These are phyloP conservation scores for Neomorphus geoffroyi DNA, from an alignment of 2,797 vertebrate species.

Conservation along the genomic window DNA sequence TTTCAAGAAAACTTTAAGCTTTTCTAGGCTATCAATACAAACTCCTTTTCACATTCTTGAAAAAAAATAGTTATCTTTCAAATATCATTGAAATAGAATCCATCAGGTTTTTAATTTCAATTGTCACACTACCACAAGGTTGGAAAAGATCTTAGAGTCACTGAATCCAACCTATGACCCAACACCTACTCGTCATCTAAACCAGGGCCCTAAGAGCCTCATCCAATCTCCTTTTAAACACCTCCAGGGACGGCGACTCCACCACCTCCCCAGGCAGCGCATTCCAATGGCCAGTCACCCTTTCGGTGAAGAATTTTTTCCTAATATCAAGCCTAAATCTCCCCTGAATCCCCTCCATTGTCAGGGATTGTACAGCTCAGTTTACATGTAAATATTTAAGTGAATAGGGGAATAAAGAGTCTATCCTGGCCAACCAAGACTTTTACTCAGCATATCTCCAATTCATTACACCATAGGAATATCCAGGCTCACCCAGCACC, in stretches of 20 bases:
- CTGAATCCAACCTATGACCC: no score
- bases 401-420: neutral
- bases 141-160: no score
- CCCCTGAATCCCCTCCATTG: no score
- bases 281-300: no score
- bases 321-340: no score
- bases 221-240: no score
- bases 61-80: neutral
- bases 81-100: neutral
- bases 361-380: neutral
- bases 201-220: no score
- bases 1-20: neutral
- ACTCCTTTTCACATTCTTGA: neutral
- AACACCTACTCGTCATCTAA: no score
- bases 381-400: neutral
- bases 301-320: no score
- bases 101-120: neutral
- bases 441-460: neutral
- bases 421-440: rapidly evolving
- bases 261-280: no score
- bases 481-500: rapidly evolving
- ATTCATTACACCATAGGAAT: rapidly evolving
- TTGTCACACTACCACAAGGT: no score
- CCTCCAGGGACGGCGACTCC: no score
- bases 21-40: neutral